Base-by-base conservation (phyloP, 2,888 invertebrate species). In the Electrophaes corylata region DNA sequence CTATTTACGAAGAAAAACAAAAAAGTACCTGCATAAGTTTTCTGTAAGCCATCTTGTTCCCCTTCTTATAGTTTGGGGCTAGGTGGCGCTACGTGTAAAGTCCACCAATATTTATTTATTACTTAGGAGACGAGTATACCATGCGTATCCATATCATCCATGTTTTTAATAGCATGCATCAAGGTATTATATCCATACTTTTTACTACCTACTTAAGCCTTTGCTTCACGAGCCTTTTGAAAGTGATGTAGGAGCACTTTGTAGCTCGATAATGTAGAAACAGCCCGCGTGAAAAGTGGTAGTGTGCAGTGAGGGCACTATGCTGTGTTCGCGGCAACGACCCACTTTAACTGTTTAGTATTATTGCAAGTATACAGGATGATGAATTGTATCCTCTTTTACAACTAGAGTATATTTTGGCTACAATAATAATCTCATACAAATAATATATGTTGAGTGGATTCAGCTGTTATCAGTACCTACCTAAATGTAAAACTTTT, bases 191-290 rank as follows among this genome's bases (percentile, higher is more conserved):
- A 67, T 66, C 60, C 64, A 64, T 64, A 66, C 68, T 70, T 55
- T 56, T 55, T 51, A 47, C 31, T 18, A 29, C 46, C 31, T 18
- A 29, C 46, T 59, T 65, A 53, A 54, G 53, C 60, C 64, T 60
- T 65, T 64, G 64, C 66, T 70, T 76, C 77, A 78, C 72, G 75
- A 75, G 72, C 74, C 73, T 78, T 81, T 80, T 73, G 77, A 70
- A 72, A 70, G 66, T 70, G 75, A 76, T 67, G 71, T 70, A 71
- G 75, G 60, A 76, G 80, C 83, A 83, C 82, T 84, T 81, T 79
- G 75, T 72, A 74, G 77, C 78, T 78, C 78, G 71, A 82, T 78
- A 77, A 71, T 70, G 72, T 70, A 72, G 69, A 75, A 65, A 74
- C 72, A 76, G 75, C 77, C 73, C 69, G 64, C 62, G 72, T 64